Evolutionary conservation across 1,140 invertebrate species (phyloP), one percentile per base, ranked within the genome.

Genomic region (Lysiphlebus fabarum): DNA sequence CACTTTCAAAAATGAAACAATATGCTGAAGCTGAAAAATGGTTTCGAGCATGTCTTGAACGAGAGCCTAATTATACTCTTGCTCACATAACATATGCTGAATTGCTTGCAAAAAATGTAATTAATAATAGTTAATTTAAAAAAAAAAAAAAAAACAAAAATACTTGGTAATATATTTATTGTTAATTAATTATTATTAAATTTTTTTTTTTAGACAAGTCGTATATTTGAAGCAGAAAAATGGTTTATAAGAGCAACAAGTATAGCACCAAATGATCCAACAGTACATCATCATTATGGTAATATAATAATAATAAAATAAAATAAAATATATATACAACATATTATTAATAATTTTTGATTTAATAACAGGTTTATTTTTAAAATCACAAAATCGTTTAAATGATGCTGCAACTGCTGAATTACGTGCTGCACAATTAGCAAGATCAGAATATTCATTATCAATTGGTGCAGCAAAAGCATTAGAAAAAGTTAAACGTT

Each of bases 61-160:
- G 86, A 42, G 91, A 93, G 75, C 90, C 91, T 41, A 88, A 93
- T 73, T 90, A 95, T 74, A 86, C 93, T 55, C 91, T 90, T 11
- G 91, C 92, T 40, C 91, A 96, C 76, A 83, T 96, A 51, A 94
- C 92, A 45, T 92, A 95, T 71, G 94, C 92, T 43, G 93, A 94
- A 78, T 86, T 96, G 53, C 81, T 94, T 26, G 89, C 92, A 41
- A 88, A 88, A 82, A 92, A 93, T 85, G 93, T 95, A 84, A 87
- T 88, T 84, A 56, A 41, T 33, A 36, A 53, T 14, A 45, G 12
- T 48, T 37, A 9, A n/a, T 11, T 34, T 37, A 12, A 56, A 37
- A 45, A 56, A 43, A n/a, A n/a, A n/a, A n/a, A n/a, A n/a, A n/a
- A n/a, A n/a, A n/a, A n/a, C n/a, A n/a, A n/a, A n/a, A n/a, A n/a